Base-by-base conservation (phyloP, 2,888 invertebrate genomes). In the Andrena haemorrhoa region DNA sequence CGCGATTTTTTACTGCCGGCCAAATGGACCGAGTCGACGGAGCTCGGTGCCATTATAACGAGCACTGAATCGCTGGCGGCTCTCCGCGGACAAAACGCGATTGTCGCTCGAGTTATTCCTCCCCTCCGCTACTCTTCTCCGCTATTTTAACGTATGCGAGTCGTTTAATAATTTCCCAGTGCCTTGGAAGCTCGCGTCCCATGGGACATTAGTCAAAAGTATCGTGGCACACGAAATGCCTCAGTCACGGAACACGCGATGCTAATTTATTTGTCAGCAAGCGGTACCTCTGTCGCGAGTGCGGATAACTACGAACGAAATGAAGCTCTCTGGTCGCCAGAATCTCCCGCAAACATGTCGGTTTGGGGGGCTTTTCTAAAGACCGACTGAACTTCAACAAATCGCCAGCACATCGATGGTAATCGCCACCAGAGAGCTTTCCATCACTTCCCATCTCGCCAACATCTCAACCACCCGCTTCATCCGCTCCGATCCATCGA, bases 21-120 rank as follows among this genome's bases (percentile, higher is more conserved):
- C 58, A 77, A 79, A 79, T 79, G 79, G 79, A 66, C 71, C 51
- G 70, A 64, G 41, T 70, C 58, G 65, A 53, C 65, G 51, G 51
- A 58, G 58, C 31, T 20, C 49, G 60, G n/a, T 23, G 51, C 65
- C 65, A 53, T 70, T 79, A 79, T 31, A 53, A 70, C 51, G 64
- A 33, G 23, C 16, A 6, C 56, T 29, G 66, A 60, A 74, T 66
- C 16, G 65, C 47, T 10, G 72, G 12, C 23, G 12, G 12, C 20
- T 61, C 56, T 76, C 64, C 31, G 31, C 29, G 69, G 41, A 58
- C 51, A 29, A 65, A 51, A 47, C 71, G 41, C 60, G 26, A 47
- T 58, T 56, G 64, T 47, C 64, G 35, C 26, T 16, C n/a, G 16
- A 10, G 8, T 26, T 26, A 23, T 26, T 26, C 41, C 41, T 12